Base-by-base conservation (phyloP, 2,797 vertebrate species). In the Epinephelus awoara region DNA sequence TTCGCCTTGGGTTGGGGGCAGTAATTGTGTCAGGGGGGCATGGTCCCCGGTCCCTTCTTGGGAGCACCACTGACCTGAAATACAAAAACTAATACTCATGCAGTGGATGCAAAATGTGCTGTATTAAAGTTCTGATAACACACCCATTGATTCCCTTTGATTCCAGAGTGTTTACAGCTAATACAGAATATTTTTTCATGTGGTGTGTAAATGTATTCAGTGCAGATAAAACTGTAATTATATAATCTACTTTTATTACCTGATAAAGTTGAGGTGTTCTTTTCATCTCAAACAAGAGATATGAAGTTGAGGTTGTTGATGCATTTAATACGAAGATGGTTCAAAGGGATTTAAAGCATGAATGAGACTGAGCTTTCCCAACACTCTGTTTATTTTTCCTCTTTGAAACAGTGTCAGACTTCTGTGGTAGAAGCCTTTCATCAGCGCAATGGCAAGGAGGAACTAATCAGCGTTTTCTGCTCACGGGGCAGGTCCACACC, bases 381-480 rank as follows among this genome's bases (percentile, higher is more conserved):
- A 51, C 19, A 25, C 38, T 38, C 58, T 77, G 27, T 62, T 76
- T 38, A 15, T 68, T 61, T 86, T 66, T 66, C 55, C 72, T 49
- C 7, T 67, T 63, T 70, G 40, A 81, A 83, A 76, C 47, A 25
- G n/a, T 77, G 65, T 79, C 57, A 66, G 50, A 69, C 65, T 54
- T 75, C 65, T 75, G 71, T 64, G 18, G 23, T 51, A 27, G 55
- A 76, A 54, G 61, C 59, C 84, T 90, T 90, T 90, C 71, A 90
- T 92, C 85, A 84, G 80, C 11, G 5, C 73, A 81, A 27, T 21
- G 29, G 69, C 47, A 75, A 85, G 64, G 72, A 88, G 76, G 80
- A 93, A 91, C 90, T 81, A 85, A 92, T 91, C 88, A 79, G 80
- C 0, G 40, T 84, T 89, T 91, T 90, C 77, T 91, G 86, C 82